A percentile compares a stretch with the other conserved stretches of the same genome.
These are phyloP conservation scores for Gobio gobio DNA, from an alignment of 2,113 vertebrate genomes.

Conservation along the genomic window DNA sequence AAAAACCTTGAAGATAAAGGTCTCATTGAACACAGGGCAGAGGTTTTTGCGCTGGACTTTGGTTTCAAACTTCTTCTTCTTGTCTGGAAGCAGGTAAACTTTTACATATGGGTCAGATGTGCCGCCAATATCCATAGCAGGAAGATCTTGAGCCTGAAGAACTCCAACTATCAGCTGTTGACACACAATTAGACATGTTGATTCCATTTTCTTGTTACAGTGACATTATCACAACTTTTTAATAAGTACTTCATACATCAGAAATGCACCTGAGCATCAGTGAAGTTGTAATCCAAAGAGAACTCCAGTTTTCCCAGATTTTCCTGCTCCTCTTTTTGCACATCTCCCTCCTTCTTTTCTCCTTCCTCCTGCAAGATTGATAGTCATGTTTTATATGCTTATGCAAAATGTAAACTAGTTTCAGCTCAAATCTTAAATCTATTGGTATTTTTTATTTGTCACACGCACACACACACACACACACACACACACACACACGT, in stretches of 20 bases:
- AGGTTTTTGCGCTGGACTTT: constrained; percentile 91
- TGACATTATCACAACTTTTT: background rate
- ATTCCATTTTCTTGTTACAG: background rate
- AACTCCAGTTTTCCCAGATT: constrained; percentile 86
- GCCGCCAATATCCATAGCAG: constrained; percentile 89
- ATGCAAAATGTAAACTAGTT: background rate
- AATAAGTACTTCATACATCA: background rate
- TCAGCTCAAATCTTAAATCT: background rate
- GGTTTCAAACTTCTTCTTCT: constrained; percentile 88
- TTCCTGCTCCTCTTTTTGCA: constrained; percentile 78
- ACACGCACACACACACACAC: too few relatives aligned
- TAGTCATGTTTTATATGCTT: background rate
- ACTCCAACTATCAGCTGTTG: constrained; percentile 86
- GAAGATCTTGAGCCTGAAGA: constrained; percentile 85
- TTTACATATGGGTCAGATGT: constrained; percentile 90
- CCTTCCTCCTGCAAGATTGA: constrained; percentile 73
- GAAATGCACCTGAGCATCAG: constrained; percentile 78
- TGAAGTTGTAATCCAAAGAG: constrained; percentile 89
- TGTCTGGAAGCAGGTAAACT: constrained; percentile 87
- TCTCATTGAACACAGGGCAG: constrained; percentile 88
- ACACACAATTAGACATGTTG: constrained; percentile 35
- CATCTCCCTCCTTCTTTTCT: constrained; percentile 78
- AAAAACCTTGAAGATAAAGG: constrained; percentile 86
- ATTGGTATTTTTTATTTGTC: background rate
- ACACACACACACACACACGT: too few relatives aligned